Base-by-base conservation (phyloP, 1,140 invertebrate genomes). In the Cephus cinctus region DNA sequence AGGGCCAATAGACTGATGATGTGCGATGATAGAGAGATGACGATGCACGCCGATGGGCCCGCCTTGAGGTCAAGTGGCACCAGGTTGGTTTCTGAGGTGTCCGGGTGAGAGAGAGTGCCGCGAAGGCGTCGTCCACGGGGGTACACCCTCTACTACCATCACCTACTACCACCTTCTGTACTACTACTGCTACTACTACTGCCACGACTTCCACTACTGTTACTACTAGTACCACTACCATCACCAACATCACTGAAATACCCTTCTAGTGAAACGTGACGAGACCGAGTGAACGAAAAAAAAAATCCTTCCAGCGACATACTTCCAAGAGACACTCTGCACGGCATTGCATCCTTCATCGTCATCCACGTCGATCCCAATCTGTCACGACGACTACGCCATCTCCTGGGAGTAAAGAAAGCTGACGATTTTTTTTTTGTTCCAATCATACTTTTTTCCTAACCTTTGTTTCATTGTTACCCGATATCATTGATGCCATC, bases 1-100 rank as follows among this genome's bases (percentile, higher is more conserved):
- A 78, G 73, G 73, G 75, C 71, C 66, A 62, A 67, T 71, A 73
- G 65, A 69, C 63, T 65, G 67, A 73, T 69, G 70, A 70, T 72
- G 69, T 65, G 61, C 66, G 66, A 75, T 73, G 71, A 70, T 68
- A 68, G 40, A 73, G 53, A 67, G 67, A 70, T 67, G 67, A 69
- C 65, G 61, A 68, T 67, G 62, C 61, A 57, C 63, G 57, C 65
- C 57, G 56, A 65, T 67, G 64, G 61, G 58, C 57, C 54, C 62
- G 62, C 57, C 67, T 72, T 63, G 56, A 66, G 67, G 64, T 72
- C 67, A 67, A 71, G 63, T 69, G 65, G 53, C 63, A 64, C 58
- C 65, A 63, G 62, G 60, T 63, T 68, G 65, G 65, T 71, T 58
- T 60, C 65, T 58, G 57, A 65, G 59, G 65, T 65, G 66, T 64